Base-by-base conservation (phyloP, 2,113 vertebrate species). In the Melanerpes formicivorus region DNA sequence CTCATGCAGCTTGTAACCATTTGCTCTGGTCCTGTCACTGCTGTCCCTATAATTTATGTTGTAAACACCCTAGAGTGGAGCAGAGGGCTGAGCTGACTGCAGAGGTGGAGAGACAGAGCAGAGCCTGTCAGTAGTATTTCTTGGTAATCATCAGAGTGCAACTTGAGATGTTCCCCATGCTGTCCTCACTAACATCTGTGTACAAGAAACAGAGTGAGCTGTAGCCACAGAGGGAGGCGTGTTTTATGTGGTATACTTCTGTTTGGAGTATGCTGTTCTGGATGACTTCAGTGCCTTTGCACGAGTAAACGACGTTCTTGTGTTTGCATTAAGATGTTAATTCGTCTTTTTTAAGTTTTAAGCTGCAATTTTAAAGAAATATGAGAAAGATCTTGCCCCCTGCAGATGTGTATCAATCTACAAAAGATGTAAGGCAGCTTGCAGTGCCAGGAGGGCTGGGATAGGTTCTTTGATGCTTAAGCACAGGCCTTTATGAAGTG, bases 341-440 rank as follows among this genome's bases (percentile, higher is more conserved):
- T 89, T 93, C n/a, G 66, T 73, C 90, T 95, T 96, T 86, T 92
- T 94, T 27, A 92, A 88, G 81, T 74, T 83, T 94, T 88, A 95
- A 90, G 78, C 80, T 42, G 5, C 46, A 80, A 56, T 87, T 96
- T 96, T 96, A 92, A 93, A 84, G 85, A 90, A 88, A 59, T 82
- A 90, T 83, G 90, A 88, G 66, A 64, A 90, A 79, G 75, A 77
- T 25, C 73, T 92, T 94, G 42, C 65, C 75, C 78, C 74, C 54
- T 81, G 54, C 85, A 93, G 91, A 93, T 95, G 91, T 90, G 80
- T 80, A 79, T 82, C 59, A 77, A 72, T 87, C 92, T 78, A 75
- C 54, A 87, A 80, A 86, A 94, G 34, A 69, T 63, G 23, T 46
- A 75, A 55, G 46, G 70, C 69, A 58, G 32, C 32, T 90, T 77